Percentiles rank a stretch among this genome's conserved stretches.
Evolutionary conservation across 2,113 vertebrate species (phyloP).

Genomic region (Paracanthobrama guichenoti): DNA sequence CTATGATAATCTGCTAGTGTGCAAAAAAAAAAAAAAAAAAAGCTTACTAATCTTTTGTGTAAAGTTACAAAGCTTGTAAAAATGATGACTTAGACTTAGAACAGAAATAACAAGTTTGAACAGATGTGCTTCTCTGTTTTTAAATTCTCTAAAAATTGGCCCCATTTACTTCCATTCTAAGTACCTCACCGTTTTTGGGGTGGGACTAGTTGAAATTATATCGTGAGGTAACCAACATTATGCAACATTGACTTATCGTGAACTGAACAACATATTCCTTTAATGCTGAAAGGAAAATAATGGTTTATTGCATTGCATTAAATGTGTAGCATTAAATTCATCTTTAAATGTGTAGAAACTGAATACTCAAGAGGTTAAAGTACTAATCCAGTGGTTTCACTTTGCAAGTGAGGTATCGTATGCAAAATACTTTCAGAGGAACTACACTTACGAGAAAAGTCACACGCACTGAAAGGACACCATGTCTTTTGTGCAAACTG

Average conservation of each 20-base stretch:
- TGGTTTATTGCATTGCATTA: background rate
- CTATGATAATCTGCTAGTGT: background rate
- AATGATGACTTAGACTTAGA: background rate
- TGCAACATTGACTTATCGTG: background rate
- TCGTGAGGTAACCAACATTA: background rate
- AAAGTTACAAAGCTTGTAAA: background rate
- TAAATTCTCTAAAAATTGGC: background rate
- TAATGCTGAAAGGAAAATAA: no score
- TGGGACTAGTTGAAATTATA: background rate
- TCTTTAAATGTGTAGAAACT: background rate
- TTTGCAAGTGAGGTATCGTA: constrained; percentile 7
- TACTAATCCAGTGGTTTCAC: constrained; percentile 3
- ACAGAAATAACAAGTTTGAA: background rate
- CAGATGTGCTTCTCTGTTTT: background rate
- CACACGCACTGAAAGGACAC: constrained; percentile 24
- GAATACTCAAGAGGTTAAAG: background rate
- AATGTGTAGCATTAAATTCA: no score
- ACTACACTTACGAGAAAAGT: constrained; percentile 18
- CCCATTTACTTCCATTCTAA: background rate
- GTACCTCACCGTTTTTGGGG: background rate
- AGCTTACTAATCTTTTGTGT: background rate
- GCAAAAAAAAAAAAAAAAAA: background rate
- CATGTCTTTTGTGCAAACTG: background rate
- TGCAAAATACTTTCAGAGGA: constrained; percentile 14
- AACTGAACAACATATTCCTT: background rate